A percentile compares a stretch with the other conserved stretches of the same genome.
Evolutionary conservation across 2,888 invertebrate genomes (phyloP).

Genomic region (Lucinisca nassula): DNA sequence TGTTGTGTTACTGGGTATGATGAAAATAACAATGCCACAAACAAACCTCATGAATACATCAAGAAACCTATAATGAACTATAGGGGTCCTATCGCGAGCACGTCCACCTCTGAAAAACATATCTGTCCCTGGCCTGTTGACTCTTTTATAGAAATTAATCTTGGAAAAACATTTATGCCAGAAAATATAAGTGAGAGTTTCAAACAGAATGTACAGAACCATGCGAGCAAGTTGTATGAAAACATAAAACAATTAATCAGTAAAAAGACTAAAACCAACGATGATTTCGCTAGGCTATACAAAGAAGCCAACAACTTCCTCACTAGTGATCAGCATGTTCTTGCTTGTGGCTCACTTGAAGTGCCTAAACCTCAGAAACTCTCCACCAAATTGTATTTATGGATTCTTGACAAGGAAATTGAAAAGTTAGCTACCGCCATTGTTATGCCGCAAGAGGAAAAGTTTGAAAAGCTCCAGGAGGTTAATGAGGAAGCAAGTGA

Average conservation of each 20-base stretch:
- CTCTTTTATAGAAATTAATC: background rate
- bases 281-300: background rate
- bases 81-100: too few relatives aligned
- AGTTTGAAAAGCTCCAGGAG: background rate
- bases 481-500: background rate
- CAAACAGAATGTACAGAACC: background rate
- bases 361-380: background rate
- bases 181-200: background rate
- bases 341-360: background rate
- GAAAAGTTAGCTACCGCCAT: background rate
- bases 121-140: background rate
- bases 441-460: background rate
- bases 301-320: background rate
- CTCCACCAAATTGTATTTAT: background rate
- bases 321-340: background rate
- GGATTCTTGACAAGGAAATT: background rate
- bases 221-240: background rate
- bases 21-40: too few relatives aligned
- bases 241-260: background rate
- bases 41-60: too few relatives aligned
- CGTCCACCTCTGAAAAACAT: too few relatives aligned
- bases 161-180: background rate
- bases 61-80: too few relatives aligned
- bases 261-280: background rate
- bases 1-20: too few relatives aligned